Conservation (phyloP, 2,888 invertebrate species). For the Clepsis dumicolana region DNA sequence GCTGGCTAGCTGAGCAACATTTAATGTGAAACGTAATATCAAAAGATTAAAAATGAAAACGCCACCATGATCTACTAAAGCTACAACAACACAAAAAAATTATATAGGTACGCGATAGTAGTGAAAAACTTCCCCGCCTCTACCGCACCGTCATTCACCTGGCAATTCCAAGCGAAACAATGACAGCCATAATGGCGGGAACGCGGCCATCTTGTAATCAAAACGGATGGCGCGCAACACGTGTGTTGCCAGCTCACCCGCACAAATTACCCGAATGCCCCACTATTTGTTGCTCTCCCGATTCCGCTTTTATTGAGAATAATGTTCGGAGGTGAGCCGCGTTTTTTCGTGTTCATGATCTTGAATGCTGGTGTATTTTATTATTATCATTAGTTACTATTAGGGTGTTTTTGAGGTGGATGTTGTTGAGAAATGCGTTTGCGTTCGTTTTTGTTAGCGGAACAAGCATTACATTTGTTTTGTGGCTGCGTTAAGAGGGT, state of each 20-base stretch:
- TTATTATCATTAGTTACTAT: conserved; percentile 44
- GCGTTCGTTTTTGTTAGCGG: conserved; percentile 21
- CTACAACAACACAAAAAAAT: background rate
- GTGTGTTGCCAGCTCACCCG: conserved; percentile 53
- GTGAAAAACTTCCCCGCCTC: background rate
- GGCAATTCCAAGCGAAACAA: conserved; percentile 14
- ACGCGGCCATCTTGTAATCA: conserved; percentile 43
- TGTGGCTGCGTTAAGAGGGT: background rate
- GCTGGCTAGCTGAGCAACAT: too few species aligned
- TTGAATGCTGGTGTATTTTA: conserved; percentile 47
- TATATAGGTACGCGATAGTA: background rate
- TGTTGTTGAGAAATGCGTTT: conserved; percentile 7
- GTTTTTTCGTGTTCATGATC: conserved; percentile 49
- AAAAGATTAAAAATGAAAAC: too few species aligned
- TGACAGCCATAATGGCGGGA: conserved; percentile 27
- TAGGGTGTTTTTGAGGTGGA: conserved; percentile 16
- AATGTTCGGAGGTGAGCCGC: conserved; percentile 54
- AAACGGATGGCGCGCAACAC: conserved; percentile 50
- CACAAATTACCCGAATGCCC: conserved; percentile 51
- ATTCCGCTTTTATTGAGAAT: conserved; percentile 51
- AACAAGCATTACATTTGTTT: background rate
- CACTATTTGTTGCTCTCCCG: conserved; percentile 47
- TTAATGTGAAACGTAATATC: too few species aligned
- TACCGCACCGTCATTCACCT: background rate
- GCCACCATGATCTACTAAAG: too few species aligned